Percentiles rank a stretch among this genome's conserved stretches.
Conservation (phyloP, 2,797 vertebrate genomes). For the Cyprinodon diabolis region DNA sequence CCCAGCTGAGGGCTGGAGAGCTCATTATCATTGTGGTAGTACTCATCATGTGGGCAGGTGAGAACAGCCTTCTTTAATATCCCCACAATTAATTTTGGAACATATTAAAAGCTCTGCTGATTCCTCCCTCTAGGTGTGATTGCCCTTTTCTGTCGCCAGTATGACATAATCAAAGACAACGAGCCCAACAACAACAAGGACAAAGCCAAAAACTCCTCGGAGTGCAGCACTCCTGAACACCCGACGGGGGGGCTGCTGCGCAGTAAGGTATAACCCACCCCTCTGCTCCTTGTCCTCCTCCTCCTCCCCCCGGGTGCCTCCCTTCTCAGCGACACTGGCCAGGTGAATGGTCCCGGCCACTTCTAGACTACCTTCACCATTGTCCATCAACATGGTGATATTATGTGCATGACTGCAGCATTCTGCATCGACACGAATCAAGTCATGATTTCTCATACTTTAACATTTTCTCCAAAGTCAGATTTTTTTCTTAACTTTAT, state of each 20-base stretch:
- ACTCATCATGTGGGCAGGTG: slow-evolving; percentile 97
- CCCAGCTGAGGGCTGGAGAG: slow-evolving; percentile 91
- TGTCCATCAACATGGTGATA: slow-evolving; percentile 1
- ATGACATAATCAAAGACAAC: slow-evolving; percentile 98
- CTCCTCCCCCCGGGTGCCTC: slow-evolving; percentile 57
- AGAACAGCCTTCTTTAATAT: slow-evolving; percentile 43
- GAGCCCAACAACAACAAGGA: slow-evolving; percentile 98
- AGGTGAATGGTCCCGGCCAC: slow-evolving; percentile 76
- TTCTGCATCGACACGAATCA: slow-evolving; percentile 14
- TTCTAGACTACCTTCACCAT: slow-evolving; percentile 44
- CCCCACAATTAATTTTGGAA: background rate
- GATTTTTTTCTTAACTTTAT: background rate
- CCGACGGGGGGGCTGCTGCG: slow-evolving; percentile 92
- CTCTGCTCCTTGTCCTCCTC: slow-evolving; percentile 25
- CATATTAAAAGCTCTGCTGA: background rate
- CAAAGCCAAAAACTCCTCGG: slow-evolving; percentile 94
- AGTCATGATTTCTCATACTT: slow-evolving; percentile 20
- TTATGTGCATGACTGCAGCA: slow-evolving; percentile 40
- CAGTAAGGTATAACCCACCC: slow-evolving; percentile 88
- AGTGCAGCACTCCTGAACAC: slow-evolving; percentile 96
- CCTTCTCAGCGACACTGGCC: slow-evolving; percentile 63
- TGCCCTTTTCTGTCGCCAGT: slow-evolving; percentile 96
- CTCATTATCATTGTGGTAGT: slow-evolving; percentile 96
- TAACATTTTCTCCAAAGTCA: background rate
- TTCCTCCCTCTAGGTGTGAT: slow-evolving; percentile 87